These are phyloP conservation scores for Vesta saturnalis DNA, from an alignment of 2,888 invertebrate species.

Conservation along the genomic window DNA sequence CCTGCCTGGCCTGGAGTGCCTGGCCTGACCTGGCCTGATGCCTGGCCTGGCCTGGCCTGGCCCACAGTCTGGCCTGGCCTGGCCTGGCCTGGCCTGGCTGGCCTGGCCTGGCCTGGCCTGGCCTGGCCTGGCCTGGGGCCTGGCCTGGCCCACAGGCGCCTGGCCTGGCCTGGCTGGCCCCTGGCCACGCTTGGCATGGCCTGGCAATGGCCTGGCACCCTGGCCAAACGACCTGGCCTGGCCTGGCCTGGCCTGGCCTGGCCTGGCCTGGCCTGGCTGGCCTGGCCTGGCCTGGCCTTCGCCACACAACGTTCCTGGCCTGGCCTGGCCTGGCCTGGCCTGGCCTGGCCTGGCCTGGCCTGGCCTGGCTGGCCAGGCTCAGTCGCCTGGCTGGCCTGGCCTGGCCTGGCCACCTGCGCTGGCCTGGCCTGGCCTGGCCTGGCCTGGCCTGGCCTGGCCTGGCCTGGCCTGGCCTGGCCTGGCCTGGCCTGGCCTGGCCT, in stretches of 20 bases:
- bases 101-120: constrained; percentile 14
- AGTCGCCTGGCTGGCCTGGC: neutral
- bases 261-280: neutral
- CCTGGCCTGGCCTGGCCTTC: neutral
- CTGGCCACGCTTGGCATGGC: neutral
- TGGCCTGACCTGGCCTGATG: constrained; percentile 13
- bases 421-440: neutral
- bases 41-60: constrained; percentile 12
- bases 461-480: neutral
- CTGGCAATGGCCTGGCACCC: constrained; percentile 11
- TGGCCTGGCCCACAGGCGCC: neutral
- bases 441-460: neutral
- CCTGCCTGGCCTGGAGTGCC: neutral
- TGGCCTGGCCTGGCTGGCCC: neutral
- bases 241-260: constrained; percentile 10
- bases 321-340: neutral
- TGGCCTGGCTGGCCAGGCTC: neutral
- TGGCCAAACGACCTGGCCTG: constrained; percentile 9
- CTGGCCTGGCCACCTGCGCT: neutral
- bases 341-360: neutral
- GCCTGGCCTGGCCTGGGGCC: neutral
- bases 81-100: constrained; percentile 11
- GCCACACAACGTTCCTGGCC: neutral
- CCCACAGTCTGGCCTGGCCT: constrained; percentile 4
- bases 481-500: constrained; percentile 3